Base-by-base conservation (phyloP, 2,888 invertebrate genomes). In the Adelognathus sp. region DNA sequence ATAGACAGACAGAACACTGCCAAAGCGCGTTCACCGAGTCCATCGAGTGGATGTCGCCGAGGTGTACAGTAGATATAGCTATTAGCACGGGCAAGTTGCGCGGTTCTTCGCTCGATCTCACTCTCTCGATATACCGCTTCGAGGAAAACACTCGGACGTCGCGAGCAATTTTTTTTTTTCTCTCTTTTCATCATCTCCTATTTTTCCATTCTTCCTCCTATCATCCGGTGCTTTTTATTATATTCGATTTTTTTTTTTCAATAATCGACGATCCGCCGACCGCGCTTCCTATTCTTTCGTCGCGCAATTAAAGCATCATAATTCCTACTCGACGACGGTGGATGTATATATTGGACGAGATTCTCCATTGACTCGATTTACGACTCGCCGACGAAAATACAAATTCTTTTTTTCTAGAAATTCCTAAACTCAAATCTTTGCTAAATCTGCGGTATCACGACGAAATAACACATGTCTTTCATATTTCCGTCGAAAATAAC, bases 231-330 rank as follows among this genome's bases (percentile, higher is more conserved):
- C 18, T 52, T 52, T 16, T 24, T 64, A 39, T 39, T 50, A 11
- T 9, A 44, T 27, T 66, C 56, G 21, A 18, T 66, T 41, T 67
- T 58, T 58, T 27, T 66, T 41, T 67, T 58, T 58, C 18, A 39
- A 64, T 76, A 70, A 76, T 39, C 41, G 39, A 16, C 33, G 46
- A 46, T 46, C 46, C 16, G 36, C n/a, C n/a, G 27, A 39, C 27
- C 18, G 27, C 16, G 56, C n/a, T n/a, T n/a, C n/a, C 16, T 18
- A 33, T 50, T 27, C 27, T 61, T 16, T 31, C 3, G 16, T 75
- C 74, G 79, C 74, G 79, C 79, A 83, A 84, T 86, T 84, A 83
- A 85, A 82, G 75, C 46, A n/a, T 24, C 16, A 33, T 4, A n/a
- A 3, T 11, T 31, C 14, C 7, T 9, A 31, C 29, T 54, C n/a